Percentiles rank a stretch among this genome's conserved stretches.
Conservation (phyloP, 2,113 vertebrate genomes). For the Phaethon lepturus region DNA sequence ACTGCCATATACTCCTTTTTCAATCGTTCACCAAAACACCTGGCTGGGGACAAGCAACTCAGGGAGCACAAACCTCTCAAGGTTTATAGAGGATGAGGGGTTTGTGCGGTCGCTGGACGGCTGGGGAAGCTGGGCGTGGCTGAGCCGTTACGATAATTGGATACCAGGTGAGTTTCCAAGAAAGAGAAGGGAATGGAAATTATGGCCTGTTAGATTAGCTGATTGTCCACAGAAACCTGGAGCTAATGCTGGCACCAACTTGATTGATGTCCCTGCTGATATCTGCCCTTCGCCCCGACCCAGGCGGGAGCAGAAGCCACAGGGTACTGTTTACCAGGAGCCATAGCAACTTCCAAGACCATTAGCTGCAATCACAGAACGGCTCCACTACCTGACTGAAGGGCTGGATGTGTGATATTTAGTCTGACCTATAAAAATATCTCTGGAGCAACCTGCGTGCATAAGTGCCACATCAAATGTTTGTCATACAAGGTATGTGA, state of each 20-base stretch:
- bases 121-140: fast-evolving
- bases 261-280: not conserved
- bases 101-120: fast-evolving
- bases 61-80: fast-evolving
- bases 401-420: constrained; percentile 67
- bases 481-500: constrained; percentile 52
- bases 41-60: not conserved
- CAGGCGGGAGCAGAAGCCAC: not conserved
- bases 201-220: fast-evolving
- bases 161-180: not conserved
- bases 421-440: constrained; percentile 72
- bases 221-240: not conserved
- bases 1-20: fast-evolving
- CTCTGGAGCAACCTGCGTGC: constrained; percentile 66
- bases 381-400: constrained; percentile 47
- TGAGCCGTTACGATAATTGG: fast-evolving
- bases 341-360: constrained; percentile 28
- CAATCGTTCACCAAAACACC: fast-evolving
- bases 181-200: not conserved
- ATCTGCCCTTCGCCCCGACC: fast-evolving
- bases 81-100: fast-evolving
- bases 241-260: not conserved
- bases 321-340: not conserved
- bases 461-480: constrained; percentile 66
- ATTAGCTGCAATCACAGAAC: constrained; percentile 22